Conservation (phyloP, 2,888 invertebrate genomes). For the Mythimna albipuncta region DNA sequence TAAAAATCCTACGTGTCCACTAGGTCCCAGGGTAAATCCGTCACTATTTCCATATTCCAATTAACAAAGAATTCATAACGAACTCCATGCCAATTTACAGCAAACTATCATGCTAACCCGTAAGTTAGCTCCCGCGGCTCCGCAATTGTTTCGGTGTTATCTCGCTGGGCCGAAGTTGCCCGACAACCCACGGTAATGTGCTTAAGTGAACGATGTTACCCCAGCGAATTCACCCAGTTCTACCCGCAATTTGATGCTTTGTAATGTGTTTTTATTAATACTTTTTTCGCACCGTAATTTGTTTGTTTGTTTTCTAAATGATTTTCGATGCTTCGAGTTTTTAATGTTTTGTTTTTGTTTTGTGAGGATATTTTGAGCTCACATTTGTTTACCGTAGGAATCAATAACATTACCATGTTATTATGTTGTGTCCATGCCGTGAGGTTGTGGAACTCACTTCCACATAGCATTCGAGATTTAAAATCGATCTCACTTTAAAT, state of each 20-base stretch:
- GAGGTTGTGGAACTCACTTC: no score
- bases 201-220: constrained; percentile 89
- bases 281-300: constrained; percentile 63
- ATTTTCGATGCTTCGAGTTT: constrained; percentile 50
- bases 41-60: constrained; percentile 65
- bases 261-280: constrained; percentile 71
- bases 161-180: constrained; percentile 82
- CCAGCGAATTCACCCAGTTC: constrained; percentile 84
- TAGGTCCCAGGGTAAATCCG: constrained; percentile 38
- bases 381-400: no score
- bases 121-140: constrained; percentile 83
- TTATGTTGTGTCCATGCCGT: no score
- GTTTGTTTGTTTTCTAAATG: constrained; percentile 53
- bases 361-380: not conserved
- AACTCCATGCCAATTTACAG: constrained; percentile 78
- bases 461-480: no score
- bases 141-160: constrained; percentile 85
- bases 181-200: constrained; percentile 83
- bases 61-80: constrained; percentile 75
- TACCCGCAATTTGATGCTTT: constrained; percentile 79
- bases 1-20: not conserved
- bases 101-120: constrained; percentile 73
- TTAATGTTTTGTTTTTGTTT: constrained; percentile 25
- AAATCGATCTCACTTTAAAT: no score
- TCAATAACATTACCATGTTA: no score